Evolutionary conservation across 2,888 invertebrate species (phyloP), one percentile per base, ranked within the genome.

Genomic region (Sialis lutaria): DNA sequence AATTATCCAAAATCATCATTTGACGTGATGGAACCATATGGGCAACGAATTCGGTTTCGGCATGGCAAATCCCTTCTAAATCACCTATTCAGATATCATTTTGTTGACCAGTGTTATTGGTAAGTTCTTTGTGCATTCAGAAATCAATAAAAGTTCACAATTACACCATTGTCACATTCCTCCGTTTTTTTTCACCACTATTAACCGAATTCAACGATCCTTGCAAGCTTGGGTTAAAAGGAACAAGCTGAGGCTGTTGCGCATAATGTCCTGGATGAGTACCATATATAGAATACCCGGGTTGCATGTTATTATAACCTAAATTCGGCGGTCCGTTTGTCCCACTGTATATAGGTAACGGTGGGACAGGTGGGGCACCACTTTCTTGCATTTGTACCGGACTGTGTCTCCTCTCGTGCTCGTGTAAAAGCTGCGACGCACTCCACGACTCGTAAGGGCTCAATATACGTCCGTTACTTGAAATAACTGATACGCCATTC

Each of bases 101-200:
- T n/a, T n/a, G n/a, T n/a, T n/a, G n/a, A n/a, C n/a, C n/a, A n/a
- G n/a, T n/a, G n/a, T n/a, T n/a, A 22, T 2, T 22, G 22, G 22
- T 22, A 22, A 22, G 22, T 22, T 22, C 22, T 22, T 22, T 22
- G 22, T 22, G 22, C 22, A 22, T 22, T 22, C 22, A 22, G 22
- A 22, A 2, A 22, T 22, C 4, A 22, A 22, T 4, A 2, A 22
- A 22, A 2, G 22, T 22, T 22, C 22, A 22, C 6, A 12, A n/a
- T 67, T 65, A 74, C 51, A 75, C 75, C 74, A 74, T 75, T 40
- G 75, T 75, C 33, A 75, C 72, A 57, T 74, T 75, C 42, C 75
- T 58, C 53, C 72, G 64, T 56, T 72, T 73, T 56, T 72, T 70
- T 51, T 69, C 69, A 9, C 68, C 69, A 52, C 69, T 69, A 54